Base-by-base conservation (phyloP, 2,797 vertebrate genomes). In the Amniataba percoides region DNA sequence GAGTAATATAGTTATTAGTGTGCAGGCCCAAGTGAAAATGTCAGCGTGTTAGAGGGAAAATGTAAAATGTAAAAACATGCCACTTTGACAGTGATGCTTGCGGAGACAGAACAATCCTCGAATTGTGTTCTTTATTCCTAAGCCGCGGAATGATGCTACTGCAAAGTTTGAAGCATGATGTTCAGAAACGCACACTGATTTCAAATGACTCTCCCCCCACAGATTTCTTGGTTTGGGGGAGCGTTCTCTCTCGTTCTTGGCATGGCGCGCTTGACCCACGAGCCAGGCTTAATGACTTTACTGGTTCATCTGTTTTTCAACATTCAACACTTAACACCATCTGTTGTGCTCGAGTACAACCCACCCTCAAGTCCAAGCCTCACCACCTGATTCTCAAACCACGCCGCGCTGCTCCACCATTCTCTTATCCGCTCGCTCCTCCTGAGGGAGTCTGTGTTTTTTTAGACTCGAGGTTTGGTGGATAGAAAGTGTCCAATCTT, bases 221-320 rank as follows among this genome's bases (percentile, higher is more conserved):
- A 40, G 71, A 80, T 61, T 74, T 56, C 51, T 60, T 72, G 66
- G 39, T 72, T 64, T 71, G 19, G 27, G 45, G 68, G 40, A 56
- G 21, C 15, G 27, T 61, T 86, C 65, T 49, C 55, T 83, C 57
- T 49, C 46, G 18, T 74, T 85, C 83, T 82, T 89, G 86, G 88
- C 87, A 66, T 52, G 57, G 25, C 0, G 27, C 72, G 80, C 21
- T 71, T 91, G 88, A 92, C 85, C 86, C 85, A 79, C 53, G 52
- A 85, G 87, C 84, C 81, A 87, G 61, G 58, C 86, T 89, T 91
- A 86, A 89, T 90, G 87, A 89, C 86, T 86, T 82, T 85, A 89
- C 63, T 63, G 83, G 71, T 91, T 91, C 77, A 82, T 88, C 86
- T 87, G 83, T 88, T 92, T 90, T 82, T 81, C 81, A 86, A 78